Percentiles rank a stretch among this genome's conserved stretches.
Conservation (phyloP, 2,797 vertebrate species). For the Sciurus vulgaris region DNA sequence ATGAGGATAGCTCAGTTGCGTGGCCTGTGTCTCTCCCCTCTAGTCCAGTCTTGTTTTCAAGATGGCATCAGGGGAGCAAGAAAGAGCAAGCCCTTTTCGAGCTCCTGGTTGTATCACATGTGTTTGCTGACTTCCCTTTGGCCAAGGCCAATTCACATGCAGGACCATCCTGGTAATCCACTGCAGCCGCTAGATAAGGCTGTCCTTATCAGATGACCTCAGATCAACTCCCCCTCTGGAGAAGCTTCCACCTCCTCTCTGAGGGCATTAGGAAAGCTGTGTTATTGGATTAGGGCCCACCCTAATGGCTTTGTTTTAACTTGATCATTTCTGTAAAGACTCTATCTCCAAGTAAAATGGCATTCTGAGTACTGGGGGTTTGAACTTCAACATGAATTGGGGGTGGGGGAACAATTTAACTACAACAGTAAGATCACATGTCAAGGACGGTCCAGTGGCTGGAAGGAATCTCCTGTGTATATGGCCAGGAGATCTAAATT, state of each 20-base stretch:
- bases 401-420: neutral
- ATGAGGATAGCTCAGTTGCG: fast-evolving
- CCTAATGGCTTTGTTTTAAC: neutral
- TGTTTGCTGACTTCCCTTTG: neutral
- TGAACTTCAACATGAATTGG: neutral
- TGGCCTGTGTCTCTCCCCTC: neutral
- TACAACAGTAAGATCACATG: neutral
- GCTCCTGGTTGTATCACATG: neutral
- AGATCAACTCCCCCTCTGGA: neutral
- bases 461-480: neutral
- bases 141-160: neutral
- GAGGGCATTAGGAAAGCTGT: neutral
- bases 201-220: no score
- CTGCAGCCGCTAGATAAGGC: neutral
- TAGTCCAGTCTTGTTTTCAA: neutral
- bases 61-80: neutral
- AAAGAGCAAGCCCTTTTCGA: neutral
- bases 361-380: neutral
- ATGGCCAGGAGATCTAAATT: neutral
- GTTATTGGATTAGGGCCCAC: neutral
- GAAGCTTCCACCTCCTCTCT: neutral
- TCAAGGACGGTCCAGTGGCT: neutral
- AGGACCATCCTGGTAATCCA: neutral
- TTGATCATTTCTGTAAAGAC: neutral
- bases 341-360: neutral